phyloP scores from a whole-genome alignment of 1,140 invertebrate genomes.

The Myzus persicae region DNA sequence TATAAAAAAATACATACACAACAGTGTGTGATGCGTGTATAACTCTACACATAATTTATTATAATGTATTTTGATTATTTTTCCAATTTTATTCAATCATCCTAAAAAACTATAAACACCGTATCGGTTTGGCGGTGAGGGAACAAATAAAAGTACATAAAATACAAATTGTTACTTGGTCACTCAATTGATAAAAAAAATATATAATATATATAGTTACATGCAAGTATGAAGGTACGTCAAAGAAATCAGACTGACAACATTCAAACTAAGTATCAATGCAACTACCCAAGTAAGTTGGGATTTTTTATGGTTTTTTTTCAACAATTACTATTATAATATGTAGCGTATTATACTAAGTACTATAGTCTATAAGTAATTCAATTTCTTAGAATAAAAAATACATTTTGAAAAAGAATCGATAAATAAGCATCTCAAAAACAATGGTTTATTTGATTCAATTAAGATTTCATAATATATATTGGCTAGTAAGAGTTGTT shows the following conservation, averaged over 20 bases:
- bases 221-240: not conserved
- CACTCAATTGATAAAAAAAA: not conserved
- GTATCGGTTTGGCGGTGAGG: not conserved
- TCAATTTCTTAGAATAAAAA: not conserved
- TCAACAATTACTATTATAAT: not conserved
- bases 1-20: not conserved
- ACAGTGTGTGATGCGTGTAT: not conserved
- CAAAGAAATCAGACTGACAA: not conserved
- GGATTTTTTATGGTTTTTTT: not conserved
- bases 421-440: not conserved
- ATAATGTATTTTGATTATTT: slow-evolving; percentile 16
- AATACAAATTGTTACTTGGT: not conserved
- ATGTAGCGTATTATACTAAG: not conserved
- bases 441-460: not conserved
- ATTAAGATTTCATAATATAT: not conserved
- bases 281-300: not conserved
- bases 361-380: not conserved
- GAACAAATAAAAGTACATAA: not conserved
- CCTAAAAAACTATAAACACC: slow-evolving; percentile 16
- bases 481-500: not conserved
- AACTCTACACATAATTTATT: not conserved
- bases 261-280: not conserved
- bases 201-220: not conserved
- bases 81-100: slow-evolving; percentile 23
- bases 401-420: not conserved